These are phyloP conservation scores for Macropus fuliginosus DNA, from an alignment of 2,797 vertebrate species.

Conservation along the genomic window DNA sequence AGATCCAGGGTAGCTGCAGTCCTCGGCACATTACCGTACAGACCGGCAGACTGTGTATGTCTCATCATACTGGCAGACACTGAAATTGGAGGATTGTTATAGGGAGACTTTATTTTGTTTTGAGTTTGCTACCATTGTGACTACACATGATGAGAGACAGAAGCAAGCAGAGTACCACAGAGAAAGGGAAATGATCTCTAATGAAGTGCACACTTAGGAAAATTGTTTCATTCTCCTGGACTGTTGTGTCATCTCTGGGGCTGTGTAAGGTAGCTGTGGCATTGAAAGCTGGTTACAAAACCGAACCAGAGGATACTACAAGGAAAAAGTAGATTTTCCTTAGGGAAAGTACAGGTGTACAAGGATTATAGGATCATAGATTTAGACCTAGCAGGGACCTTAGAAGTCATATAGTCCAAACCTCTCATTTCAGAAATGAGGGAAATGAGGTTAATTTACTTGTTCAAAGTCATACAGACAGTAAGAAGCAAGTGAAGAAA, in stretches of 20 bases:
- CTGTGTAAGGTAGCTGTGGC: background rate
- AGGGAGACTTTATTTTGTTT: conserved; percentile 15
- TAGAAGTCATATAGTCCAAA: background rate
- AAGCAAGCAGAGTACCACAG: conserved; percentile 10
- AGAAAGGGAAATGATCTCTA: background rate
- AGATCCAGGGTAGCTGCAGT: background rate
- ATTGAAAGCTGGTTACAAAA: background rate
- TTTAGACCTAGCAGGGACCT: background rate
- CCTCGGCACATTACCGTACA: conserved; percentile 11
- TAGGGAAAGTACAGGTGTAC: background rate
- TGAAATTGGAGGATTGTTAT: conserved; percentile 8
- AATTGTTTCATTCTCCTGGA: background rate
- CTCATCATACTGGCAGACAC: background rate
- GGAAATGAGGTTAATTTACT: background rate
- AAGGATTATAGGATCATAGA: background rate
- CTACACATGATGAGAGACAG: conserved; percentile 10
- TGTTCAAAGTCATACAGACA: background rate
- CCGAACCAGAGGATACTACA: background rate
- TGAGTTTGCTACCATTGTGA: background rate
- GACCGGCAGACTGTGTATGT: background rate
- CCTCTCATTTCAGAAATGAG: background rate
- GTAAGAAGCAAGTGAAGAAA: background rate
- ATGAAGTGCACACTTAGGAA: background rate
- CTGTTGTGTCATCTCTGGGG: background rate
- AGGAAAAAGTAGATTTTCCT: background rate